Evolutionary conservation across 2,113 vertebrate species (phyloP), one percentile per base, ranked within the genome.

Genomic region (Platichthys flesus): DNA sequence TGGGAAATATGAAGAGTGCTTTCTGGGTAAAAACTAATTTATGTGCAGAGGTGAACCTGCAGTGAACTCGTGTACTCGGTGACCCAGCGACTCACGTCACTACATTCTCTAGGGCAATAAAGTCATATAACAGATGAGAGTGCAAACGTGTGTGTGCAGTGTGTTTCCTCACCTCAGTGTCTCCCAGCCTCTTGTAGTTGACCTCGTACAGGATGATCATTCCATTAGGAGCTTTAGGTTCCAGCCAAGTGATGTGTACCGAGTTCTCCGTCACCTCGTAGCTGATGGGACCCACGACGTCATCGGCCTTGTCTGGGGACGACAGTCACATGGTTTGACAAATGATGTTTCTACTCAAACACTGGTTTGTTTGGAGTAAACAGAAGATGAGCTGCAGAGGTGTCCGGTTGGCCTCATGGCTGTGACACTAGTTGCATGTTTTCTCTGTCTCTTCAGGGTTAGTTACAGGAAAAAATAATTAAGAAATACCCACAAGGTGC

Each of bases 171-270:
- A 98, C 97, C 97, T 99, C 97, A 0, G 90, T 76, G 74, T 98
- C 97, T 2, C 96, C 96, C 0, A 97, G 93, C 2, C 96, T 95
- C 35, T 95, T 96, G 14, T 97, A 99, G 61, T 95, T 94, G 78
- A 99, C 96, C 86, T 99, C 98, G 0, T 99, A 99, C 28, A 99
- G 94, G 88, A 99, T 96, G 0, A 97, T 99, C 60, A 99, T 95
- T 4, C 97, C 97, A 0, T 99, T 99, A 0, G 98, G 97, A 2
- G 95, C 87, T 65, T 82, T 90, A 0, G 98, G 98, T 18, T 98
- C 96, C 63, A 93, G 92, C 98, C 98, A 99, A 62, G 79, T 93
- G 71, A 99, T 67, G 63, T 96, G 96, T 28, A 97, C 95, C 0
- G 87, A 93, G 67, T 95, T 96, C 2, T 98, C 96, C 0, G 93